Percentiles rank a stretch among this genome's conserved stretches.
These are phyloP conservation scores for Drosophila oshimai DNA, from an alignment of 1,140 invertebrate species.

Conservation along the genomic window DNA sequence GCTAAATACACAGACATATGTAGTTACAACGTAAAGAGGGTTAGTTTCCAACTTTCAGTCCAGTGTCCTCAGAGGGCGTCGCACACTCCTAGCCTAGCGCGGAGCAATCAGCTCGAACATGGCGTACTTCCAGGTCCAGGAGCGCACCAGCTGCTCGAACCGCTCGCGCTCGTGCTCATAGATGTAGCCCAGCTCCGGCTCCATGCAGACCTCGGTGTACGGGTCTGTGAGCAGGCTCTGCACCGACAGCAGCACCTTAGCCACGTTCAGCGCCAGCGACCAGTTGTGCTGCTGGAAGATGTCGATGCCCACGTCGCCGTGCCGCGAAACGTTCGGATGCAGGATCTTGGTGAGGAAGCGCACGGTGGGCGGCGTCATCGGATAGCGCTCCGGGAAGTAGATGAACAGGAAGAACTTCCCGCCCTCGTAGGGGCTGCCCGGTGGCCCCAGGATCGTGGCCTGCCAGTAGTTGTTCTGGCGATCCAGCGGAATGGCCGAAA, in stretches of 20 bases:
- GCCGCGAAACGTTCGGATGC: slow-evolving; percentile 97
- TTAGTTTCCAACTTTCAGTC: slow-evolving; percentile 72
- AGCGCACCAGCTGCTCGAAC: slow-evolving; percentile 92
- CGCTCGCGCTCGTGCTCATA: slow-evolving; percentile 89
- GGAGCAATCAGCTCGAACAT: slow-evolving; percentile 90
- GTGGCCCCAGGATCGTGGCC: slow-evolving; percentile 94
- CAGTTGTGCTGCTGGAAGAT: slow-evolving; percentile 98
- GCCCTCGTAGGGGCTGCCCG: slow-evolving; percentile 95
- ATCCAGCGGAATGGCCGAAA: slow-evolving; percentile 93
- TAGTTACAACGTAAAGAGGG: slow-evolving; percentile 54
- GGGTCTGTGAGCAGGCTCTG: slow-evolving; percentile 97
- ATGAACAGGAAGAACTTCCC: slow-evolving; percentile 97
- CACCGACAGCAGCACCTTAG: slow-evolving; percentile 94
- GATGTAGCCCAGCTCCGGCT: slow-evolving; percentile 91
- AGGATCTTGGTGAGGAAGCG: slow-evolving; percentile 95
- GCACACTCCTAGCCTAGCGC: slow-evolving; percentile 9
- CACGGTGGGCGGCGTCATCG: slow-evolving; percentile 94
- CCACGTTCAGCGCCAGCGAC: slow-evolving; percentile 95
- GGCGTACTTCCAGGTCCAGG: slow-evolving; percentile 96
- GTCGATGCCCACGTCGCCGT: slow-evolving; percentile 98
- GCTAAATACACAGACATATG: slow-evolving; percentile 61
- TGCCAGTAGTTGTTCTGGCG: slow-evolving; percentile 94
- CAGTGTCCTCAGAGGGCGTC: slow-evolving; percentile 13
- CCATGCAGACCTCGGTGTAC: slow-evolving; percentile 95
- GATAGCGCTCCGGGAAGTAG: slow-evolving; percentile 91